Percentiles rank a stretch among this genome's conserved stretches.
phyloP scores from a whole-genome alignment of 2,888 invertebrate species.

The Drosophila robusta region DNA sequence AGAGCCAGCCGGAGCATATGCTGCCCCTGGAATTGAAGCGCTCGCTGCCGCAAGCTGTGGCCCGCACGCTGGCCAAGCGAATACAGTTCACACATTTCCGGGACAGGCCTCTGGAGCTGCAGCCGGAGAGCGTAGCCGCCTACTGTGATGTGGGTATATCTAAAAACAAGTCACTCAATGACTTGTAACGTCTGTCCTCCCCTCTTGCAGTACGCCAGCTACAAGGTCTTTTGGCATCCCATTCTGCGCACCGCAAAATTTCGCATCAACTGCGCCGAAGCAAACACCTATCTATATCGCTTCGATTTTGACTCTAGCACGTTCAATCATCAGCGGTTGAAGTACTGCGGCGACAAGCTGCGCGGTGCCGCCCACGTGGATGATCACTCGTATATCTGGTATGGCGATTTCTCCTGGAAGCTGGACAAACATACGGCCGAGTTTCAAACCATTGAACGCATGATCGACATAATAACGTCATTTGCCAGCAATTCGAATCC shows the following conservation, averaged over 20 bases:
- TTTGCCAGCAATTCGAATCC: slow-evolving; percentile 82
- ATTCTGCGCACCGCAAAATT: slow-evolving; percentile 71
- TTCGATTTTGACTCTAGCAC: slow-evolving; percentile 84
- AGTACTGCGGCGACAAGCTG: slow-evolving; percentile 77
- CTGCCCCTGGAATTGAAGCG: slow-evolving; percentile 75
- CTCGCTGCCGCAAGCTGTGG: slow-evolving; percentile 52
- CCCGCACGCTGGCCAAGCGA: slow-evolving; percentile 57
- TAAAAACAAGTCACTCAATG: too few relatives aligned
- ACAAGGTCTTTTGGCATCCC: slow-evolving; percentile 84
- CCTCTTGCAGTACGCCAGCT: slow-evolving; percentile 77
- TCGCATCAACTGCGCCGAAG: slow-evolving; percentile 58
- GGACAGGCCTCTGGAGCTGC: slow-evolving; percentile 71
- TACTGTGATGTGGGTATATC: slow-evolving; percentile 76
- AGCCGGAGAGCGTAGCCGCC: slow-evolving; percentile 73
- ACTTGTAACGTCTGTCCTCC: neutral
- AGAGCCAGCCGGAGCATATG: slow-evolving; percentile 72
- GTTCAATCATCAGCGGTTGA: slow-evolving; percentile 82
- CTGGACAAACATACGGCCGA: slow-evolving; percentile 75
- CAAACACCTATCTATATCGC: slow-evolving; percentile 83
- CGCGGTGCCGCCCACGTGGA: slow-evolving; percentile 83
- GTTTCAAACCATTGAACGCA: slow-evolving; percentile 81
- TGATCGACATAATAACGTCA: slow-evolving; percentile 81
- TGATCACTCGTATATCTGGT: slow-evolving; percentile 84
- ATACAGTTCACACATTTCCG: slow-evolving; percentile 69
- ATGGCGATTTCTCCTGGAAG: slow-evolving; percentile 77